Evolutionary conservation across 2,888 invertebrate genomes (phyloP), one percentile per base, ranked within the genome.

Genomic region (Crematogaster levior): DNA sequence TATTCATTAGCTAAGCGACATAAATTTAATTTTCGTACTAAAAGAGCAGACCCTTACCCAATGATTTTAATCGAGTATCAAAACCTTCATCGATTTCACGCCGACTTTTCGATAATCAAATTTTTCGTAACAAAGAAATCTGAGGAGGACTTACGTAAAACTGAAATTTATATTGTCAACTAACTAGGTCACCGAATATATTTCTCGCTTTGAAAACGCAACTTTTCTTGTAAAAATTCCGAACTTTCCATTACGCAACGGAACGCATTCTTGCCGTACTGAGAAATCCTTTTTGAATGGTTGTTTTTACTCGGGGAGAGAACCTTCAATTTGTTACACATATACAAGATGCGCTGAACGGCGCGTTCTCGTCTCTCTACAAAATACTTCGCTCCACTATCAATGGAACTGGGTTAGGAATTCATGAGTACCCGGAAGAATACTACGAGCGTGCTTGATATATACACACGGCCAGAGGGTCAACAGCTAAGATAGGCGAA

Each of bases 401-500:
- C 75, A 66, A 66, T 77, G 68, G 30, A 77, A 77, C 68, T 68
- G 53, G 77, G 40, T 43, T 40, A 53, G 21, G 21, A 77, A 77
- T 66, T 77, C 66, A 56, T 27, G 68, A 34, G 18, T 74, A 46
- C 34, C 46, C 10, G 30, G 68, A 77, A 77, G 66, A 77, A 56
- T 77, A 68, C 53, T 66, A 77, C 27, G n/a, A 18, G 30, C 5
- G 40, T 21, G 21, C 15, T 2, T n/a, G 37, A 40, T 51, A 12
- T 48, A 61, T 1, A 73, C 21, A 21, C 12, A 40, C 51, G 43
- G 10, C 40, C 81, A 53, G 58, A 82, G 61, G 79, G 85, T 84
- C 84, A 87, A 86, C 86, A 82, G 74, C 63, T 51, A 79, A 65
- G 81, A 89, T 84, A 86, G 83, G 85, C 83, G 85, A 88, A 89